Percentiles rank a stretch among this genome's conserved stretches.
Conservation (phyloP, 1,140 invertebrate genomes). For the Aradophagus sp. region DNA sequence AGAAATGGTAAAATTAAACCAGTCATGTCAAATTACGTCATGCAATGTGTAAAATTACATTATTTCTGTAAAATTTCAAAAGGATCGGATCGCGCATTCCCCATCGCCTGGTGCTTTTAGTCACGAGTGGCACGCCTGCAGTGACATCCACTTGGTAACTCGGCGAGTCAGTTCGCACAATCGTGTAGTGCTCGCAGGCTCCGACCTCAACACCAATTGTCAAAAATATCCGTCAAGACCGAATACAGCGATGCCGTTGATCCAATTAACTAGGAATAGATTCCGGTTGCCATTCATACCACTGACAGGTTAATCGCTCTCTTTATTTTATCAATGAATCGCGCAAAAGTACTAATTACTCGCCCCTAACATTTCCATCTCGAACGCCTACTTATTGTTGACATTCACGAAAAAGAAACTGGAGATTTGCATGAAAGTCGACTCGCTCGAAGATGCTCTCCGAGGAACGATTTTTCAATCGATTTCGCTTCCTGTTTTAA, state of each 20-base stretch:
- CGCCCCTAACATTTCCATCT: background rate
- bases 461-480: background rate
- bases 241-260: conserved; percentile 19
- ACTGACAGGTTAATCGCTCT: conserved; percentile 27
- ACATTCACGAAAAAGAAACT: background rate
- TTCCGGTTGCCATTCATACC: conserved; percentile 26
- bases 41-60: no score
- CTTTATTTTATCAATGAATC: background rate
- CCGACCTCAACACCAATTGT: conserved; percentile 3
- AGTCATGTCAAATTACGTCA: no score
- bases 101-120: no score
- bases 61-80: no score
- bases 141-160: no score
- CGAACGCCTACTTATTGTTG: background rate
- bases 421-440: background rate
- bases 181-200: background rate
- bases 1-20: no score
- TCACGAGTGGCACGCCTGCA: no score
- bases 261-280: conserved; percentile 49
- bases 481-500: no score
- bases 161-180: background rate
- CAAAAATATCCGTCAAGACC: conserved; percentile 13
- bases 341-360: background rate
- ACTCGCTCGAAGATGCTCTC: background rate
- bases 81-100: no score